Percentiles rank a stretch among this genome's conserved stretches.
Evolutionary conservation across 2,113 vertebrate species (phyloP).

Genomic region (Xenopus borealis): DNA sequence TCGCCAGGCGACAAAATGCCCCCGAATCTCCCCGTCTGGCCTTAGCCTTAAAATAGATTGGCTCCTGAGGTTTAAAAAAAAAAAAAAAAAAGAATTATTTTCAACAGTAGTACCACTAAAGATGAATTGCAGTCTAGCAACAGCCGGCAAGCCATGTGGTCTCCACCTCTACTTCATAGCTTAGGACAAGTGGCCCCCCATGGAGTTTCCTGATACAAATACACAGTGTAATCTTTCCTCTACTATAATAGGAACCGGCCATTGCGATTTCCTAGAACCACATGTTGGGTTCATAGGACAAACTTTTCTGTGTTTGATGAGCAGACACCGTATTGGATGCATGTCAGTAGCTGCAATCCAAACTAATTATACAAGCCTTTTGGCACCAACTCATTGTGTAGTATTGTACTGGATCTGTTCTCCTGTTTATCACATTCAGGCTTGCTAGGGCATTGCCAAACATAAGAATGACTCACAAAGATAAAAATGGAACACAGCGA

Average conservation of each 20-base stretch:
- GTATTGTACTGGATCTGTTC: conserved; percentile 31
- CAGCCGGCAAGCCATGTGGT: too few relatives aligned
- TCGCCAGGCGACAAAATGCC: too few relatives aligned
- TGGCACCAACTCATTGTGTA: conserved; percentile 31
- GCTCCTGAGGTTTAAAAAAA: too few relatives aligned
- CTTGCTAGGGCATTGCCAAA: conserved; percentile 41
- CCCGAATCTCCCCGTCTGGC: too few relatives aligned
- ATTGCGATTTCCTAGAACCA: not conserved
- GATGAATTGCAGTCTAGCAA: too few relatives aligned
- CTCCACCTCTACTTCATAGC: too few relatives aligned
- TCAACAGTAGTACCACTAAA: too few relatives aligned
- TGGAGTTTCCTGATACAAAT: too few relatives aligned
- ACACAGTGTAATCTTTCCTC: too few relatives aligned
- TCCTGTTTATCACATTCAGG: conserved; percentile 42
- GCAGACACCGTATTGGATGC: conserved; percentile 23
- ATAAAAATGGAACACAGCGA: conserved; percentile 32
- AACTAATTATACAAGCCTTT: conserved; percentile 40
- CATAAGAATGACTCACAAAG: conserved; percentile 34
- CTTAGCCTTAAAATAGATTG: too few relatives aligned
- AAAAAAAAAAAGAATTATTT: too few relatives aligned
- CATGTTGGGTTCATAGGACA: conserved; percentile 8
- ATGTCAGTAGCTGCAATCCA: conserved; percentile 34
- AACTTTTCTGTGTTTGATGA: conserved; percentile 9
- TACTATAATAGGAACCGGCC: not conserved
- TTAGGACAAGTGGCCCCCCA: too few relatives aligned